Conservation (phyloP, 53 echinoderm and acorn worm genomes). For the Antedon mediterranea region DNA sequence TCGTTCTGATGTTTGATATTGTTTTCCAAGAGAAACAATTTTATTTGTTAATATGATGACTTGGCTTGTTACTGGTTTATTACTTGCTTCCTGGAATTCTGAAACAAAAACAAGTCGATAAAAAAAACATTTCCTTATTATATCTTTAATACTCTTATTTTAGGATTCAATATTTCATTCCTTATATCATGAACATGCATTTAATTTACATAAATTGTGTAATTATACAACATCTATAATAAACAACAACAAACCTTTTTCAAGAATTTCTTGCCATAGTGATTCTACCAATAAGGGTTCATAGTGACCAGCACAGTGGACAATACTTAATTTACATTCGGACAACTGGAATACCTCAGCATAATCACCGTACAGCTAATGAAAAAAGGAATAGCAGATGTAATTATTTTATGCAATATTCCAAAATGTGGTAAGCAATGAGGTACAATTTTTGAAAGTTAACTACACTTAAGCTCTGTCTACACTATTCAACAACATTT, state of each 20-base stretch:
- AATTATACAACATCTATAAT: too few species aligned
- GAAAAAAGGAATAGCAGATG: background rate
- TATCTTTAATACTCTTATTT: too few species aligned
- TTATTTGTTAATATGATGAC: slow-evolving; percentile 56
- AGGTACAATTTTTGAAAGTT: background rate
- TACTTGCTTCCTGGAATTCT: slow-evolving; percentile 29
- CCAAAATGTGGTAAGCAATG: background rate
- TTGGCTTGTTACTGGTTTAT: slow-evolving; percentile 37
- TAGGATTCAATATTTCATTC: too few species aligned
- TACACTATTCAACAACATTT: too few species aligned
- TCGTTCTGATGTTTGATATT: slow-evolving; percentile 67
- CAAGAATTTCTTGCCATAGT: slow-evolving; percentile 72
- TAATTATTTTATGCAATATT: background rate
- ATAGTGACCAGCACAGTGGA: slow-evolving; percentile 84
- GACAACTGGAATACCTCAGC: slow-evolving; percentile 59
- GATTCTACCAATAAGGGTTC: slow-evolving; percentile 60
- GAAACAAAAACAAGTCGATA: background rate
- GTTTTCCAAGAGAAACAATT: slow-evolving; percentile 49
- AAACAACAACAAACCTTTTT: slow-evolving; percentile 40
- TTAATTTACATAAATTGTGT: background rate
- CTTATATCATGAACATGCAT: background rate
- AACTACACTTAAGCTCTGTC: too few species aligned
- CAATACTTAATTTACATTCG: slow-evolving; percentile 74
- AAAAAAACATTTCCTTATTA: background rate
- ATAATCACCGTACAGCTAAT: slow-evolving; percentile 85